Evolutionary conservation across 1,140 invertebrate genomes (phyloP).

Genomic region (Drosophila saltans): DNA sequence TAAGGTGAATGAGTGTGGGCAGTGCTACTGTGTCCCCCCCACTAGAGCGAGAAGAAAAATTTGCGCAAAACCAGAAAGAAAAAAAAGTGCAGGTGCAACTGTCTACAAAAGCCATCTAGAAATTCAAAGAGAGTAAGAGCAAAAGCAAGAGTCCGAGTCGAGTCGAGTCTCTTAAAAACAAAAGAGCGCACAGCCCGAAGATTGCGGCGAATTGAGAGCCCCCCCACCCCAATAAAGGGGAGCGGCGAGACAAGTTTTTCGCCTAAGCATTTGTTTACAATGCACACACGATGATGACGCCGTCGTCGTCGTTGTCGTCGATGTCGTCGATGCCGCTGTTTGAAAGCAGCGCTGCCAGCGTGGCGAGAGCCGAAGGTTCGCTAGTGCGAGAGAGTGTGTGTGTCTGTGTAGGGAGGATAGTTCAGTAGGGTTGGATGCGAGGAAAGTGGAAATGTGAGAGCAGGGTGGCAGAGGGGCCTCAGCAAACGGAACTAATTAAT

Average conservation of each 20-base stretch:
- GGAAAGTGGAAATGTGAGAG: not conserved
- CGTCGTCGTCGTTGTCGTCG: conserved; percentile 19
- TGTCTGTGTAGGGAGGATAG: conserved; percentile 4
- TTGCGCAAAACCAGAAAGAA: conserved; percentile 26
- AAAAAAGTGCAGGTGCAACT: conserved; percentile 68
- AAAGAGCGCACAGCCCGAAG: conserved; percentile 49
- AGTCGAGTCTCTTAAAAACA: conserved; percentile 53
- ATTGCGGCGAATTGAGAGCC: conserved; percentile 60
- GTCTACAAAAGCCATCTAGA: conserved; percentile 26
- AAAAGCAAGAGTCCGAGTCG: conserved; percentile 2
- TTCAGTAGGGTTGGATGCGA: conserved; percentile 7
- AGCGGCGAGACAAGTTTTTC: conserved; percentile 40
- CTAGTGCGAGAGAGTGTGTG: conserved; percentile 6
- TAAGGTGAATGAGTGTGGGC: conserved; percentile 37
- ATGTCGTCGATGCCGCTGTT: not conserved
- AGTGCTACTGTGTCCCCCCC: conserved; percentile 26
- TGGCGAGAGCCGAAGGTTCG: conserved; percentile 27
- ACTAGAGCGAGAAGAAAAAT: conserved; percentile 30
- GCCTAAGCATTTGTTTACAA: conserved; percentile 65
- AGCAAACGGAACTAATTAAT: conserved; percentile 76
- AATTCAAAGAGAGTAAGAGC: conserved; percentile 51
- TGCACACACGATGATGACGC: conserved; percentile 25
- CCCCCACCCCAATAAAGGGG: conserved; percentile 28
- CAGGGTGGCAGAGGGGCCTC: not conserved
- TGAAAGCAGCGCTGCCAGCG: conserved; percentile 18